Evolutionary conservation across 2,113 vertebrate species (phyloP), one percentile per base, ranked within the genome.

Genomic region (Nerophis lumbriciformis): DNA sequence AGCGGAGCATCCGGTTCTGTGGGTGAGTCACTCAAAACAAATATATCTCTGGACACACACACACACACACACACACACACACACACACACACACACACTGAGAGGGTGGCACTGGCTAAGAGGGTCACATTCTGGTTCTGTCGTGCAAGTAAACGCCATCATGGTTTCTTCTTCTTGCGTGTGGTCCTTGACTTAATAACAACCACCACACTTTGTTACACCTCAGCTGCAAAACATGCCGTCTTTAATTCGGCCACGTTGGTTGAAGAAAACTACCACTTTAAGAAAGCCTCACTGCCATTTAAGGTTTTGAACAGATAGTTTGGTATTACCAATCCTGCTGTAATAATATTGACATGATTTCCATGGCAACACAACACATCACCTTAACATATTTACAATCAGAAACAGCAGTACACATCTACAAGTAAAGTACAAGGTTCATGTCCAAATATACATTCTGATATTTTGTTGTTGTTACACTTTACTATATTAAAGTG

Each of bases 21-120:
- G 48, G 64, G 54, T 81, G 76, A 83, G 67, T 84, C 78, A 84
- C 73, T 21, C 58, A 68, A 28, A 52, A 73, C 63, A 68, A 64
- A 82, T 69, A 82, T 82, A 77, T 67, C 75, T 13, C 52, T 36
- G 42, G 28, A 12, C 16, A 28, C 19, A 19, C 7, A 49, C 5
- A n/a, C 48, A 8, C 48, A 49, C 48, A 16, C 48, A 49, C 14
- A 8, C n/a, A 16, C 15, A 16, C n/a, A 49, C 48, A 60, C 68
- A 67, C 73, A 49, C 53, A 63, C 65, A 73, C 66, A 63, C 57
- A 79, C 73, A 68, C 63, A 10, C 53, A 57, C 56, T 35, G 48
- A 74, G 56, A 74, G 59, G 49, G 62, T 67, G 76, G 74, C 68
- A 58, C 13, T 37, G 55, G 45, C 72, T 59, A 44, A 73, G 60